A percentile compares a stretch with the other conserved stretches of the same genome.
phyloP scores from a whole-genome alignment of 1,140 invertebrate species.

The Oedothorax gibbosus region DNA sequence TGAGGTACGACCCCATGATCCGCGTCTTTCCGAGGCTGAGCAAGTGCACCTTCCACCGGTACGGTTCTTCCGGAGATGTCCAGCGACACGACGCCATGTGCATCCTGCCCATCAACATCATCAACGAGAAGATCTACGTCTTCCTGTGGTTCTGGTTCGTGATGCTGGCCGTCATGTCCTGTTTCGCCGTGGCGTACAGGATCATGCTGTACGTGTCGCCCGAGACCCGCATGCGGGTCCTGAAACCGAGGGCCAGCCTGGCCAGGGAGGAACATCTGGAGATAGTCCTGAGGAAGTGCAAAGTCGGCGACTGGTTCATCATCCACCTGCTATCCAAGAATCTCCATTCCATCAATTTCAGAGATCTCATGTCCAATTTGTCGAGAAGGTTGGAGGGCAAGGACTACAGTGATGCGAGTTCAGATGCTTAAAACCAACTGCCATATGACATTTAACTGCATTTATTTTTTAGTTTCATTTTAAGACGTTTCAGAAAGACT shows the following conservation, averaged over 20 bases:
- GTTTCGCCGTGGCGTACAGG: conserved; percentile 81
- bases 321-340: conserved; percentile 86
- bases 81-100: conserved; percentile 71
- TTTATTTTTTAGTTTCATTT: too few species aligned
- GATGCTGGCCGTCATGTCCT: conserved; percentile 73
- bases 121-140: conserved; percentile 85
- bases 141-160: conserved; percentile 76
- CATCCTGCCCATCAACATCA: conserved; percentile 80
- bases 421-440: not conserved
- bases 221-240: conserved; percentile 31
- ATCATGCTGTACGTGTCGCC: conserved; percentile 79
- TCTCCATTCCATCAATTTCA: conserved; percentile 73
- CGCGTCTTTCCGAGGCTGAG: conserved; percentile 87
- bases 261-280: conserved; percentile 56
- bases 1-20: conserved; percentile 76
- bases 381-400: conserved; percentile 54
- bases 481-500: too few species aligned
- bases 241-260: conserved; percentile 56
- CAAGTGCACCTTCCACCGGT: conserved; percentile 92
- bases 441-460: too few species aligned
- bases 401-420: conserved; percentile 12
- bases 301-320: conserved; percentile 88
- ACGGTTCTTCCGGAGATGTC: conserved; percentile 84
- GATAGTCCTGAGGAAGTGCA: conserved; percentile 51
- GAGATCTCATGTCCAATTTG: conserved; percentile 62